Conservation (phyloP, 2,797 vertebrate species). For the Lates japonicus region DNA sequence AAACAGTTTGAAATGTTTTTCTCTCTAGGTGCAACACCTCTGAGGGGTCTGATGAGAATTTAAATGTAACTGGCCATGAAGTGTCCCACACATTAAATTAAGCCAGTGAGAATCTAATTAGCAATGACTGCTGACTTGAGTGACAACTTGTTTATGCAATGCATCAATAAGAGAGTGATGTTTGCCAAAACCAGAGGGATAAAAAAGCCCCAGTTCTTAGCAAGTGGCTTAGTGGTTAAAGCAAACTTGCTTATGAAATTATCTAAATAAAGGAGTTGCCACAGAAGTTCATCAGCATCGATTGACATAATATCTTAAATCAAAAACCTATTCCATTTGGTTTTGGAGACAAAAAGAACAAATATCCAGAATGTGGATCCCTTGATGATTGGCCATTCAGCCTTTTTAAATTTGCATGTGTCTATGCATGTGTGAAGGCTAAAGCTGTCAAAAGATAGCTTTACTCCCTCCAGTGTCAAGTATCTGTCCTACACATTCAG, state of each 20-base stretch:
- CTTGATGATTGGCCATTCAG: constrained; percentile 13
- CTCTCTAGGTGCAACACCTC: constrained; percentile 45
- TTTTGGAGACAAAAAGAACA: constrained; percentile 19
- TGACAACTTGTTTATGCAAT: constrained; percentile 80
- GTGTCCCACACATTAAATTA: constrained; percentile 62
- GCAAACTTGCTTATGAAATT: constrained; percentile 59
- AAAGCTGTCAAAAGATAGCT: not conserved
- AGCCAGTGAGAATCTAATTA: constrained; percentile 73
- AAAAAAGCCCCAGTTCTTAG: constrained; percentile 55
- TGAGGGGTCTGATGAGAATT: constrained; percentile 59
- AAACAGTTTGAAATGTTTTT: constrained; percentile 31
- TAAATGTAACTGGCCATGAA: constrained; percentile 63
- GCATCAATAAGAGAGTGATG: constrained; percentile 66
- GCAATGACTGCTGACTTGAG: constrained; percentile 71
- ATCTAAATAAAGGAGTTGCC: constrained; percentile 50
- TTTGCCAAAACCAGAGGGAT: constrained; percentile 71
- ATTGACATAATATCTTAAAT: constrained; percentile 40
- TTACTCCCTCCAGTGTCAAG: not conserved
- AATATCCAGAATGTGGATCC: not conserved
- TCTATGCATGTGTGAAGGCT: not conserved
- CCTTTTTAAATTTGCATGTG: not conserved
- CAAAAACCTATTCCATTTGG: constrained; percentile 31
- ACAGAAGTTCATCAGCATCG: constrained; percentile 49
- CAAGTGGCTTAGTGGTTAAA: constrained; percentile 59
- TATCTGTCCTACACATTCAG: constrained; percentile 12